Evolutionary conservation across 2,113 vertebrate species (phyloP), one percentile per base, ranked within the genome.

Genomic region (Oryzias celebensis): DNA sequence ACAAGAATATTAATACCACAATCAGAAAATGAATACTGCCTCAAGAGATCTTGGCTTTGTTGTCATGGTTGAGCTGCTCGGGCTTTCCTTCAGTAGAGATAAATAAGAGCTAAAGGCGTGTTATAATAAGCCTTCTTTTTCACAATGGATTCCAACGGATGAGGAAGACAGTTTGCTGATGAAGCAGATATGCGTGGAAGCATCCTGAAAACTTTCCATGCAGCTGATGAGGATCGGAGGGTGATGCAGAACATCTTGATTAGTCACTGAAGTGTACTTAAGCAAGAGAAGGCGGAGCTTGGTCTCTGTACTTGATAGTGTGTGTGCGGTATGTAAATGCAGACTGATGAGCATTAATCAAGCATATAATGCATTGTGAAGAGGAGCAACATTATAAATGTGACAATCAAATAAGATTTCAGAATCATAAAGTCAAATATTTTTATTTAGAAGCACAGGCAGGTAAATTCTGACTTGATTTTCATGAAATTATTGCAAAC

Each of bases 91-190:
- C 17, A 23, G 28, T 54, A 59, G 59, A 45, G 66, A 81, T 75
- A 77, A 79, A 80, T 65, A 73, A 23, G 45, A 58, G 77, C 80
- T 82, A 17, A 65, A 60, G 74, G 65, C 76, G 77, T 60, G 45
- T 73, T 68, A 70, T 57, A 73, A 53, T 65, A 23, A 43, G n/a
- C 10, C 26, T 59, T 58, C 48, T 46, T 61, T 53, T 73, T 75
- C 24, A 71, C 68, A 58, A 72, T 67, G 43, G 22, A 59, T 53
- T 45, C 42, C 12, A 15, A 44, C 50, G 51, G 58, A 36, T 13
- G 63, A 66, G 58, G 62, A 57, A 71, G 52, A 62, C 53, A 53
- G 31, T 76, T 63, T 79, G 77, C 83, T 85, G 85, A 85, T 65
- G 44, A 57, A 43, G 79, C 76, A 75, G 58, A 87, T 74, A 48